Evolutionary conservation across 2,797 vertebrate species (phyloP), one percentile per base, ranked within the genome.

Genomic region (Carapus acus): DNA sequence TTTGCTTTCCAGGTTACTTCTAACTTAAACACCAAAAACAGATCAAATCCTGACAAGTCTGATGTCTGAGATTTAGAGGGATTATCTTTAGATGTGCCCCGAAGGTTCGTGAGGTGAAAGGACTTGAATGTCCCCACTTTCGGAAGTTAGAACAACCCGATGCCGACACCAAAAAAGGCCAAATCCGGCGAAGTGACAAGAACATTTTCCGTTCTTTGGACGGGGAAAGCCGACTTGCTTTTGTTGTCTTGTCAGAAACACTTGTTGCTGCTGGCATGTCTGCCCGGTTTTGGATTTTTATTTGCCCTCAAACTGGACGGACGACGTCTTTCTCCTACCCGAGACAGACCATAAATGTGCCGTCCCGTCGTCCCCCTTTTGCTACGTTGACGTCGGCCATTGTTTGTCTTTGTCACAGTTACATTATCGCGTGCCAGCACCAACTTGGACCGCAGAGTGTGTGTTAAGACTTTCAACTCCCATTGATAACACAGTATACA

Each of bases 221-320:
- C 20, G 37, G 47, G 38, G 37, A 53, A 48, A 19, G 19, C 27
- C 47, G 21, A 6, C 39, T 55, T 59, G 70, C 67, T 81, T 82
- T 86, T 85, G 78, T 84, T 77, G 39, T 58, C 59, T 61, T 84
- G 83, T 85, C 79, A 84, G 68, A 79, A 85, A 87, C 82, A 86
- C 65, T 77, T 80, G 82, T 65, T 70, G 67, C 60, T 50, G 60
- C 29, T 16, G 58, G 20, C 67, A 54, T 64, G 57, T 63, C 43
- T 40, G 44, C 60, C 11, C 51, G 49, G 53, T 57, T 34, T 58
- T 67, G 47, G 46, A 36, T 36, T 36, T 36, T n/a, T 67, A n/a
- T n/a, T n/a, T n/a, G n/a, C n/a, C n/a, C n/a, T n/a, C n/a, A n/a
- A n/a, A n/a, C n/a, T n/a, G n/a, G n/a, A n/a, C n/a, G n/a, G n/a